Evolutionary conservation across 2,888 invertebrate species (phyloP).

Genomic region (Acronicta psi): DNA sequence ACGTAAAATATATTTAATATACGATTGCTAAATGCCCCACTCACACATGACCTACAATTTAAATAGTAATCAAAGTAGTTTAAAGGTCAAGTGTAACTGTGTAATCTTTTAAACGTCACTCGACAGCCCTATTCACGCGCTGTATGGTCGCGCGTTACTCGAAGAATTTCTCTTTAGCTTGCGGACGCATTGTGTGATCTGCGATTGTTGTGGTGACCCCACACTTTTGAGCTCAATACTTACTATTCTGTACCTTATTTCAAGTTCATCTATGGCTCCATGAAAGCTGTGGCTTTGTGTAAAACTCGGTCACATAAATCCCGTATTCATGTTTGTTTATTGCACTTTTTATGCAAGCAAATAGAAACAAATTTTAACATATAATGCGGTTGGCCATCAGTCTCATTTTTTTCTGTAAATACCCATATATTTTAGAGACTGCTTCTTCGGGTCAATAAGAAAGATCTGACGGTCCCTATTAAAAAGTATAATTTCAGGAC

Average conservation of each 20-base stretch:
- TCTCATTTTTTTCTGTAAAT: too few relatives aligned
- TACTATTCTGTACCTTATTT: conserved; percentile 24
- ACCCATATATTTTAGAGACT: too few relatives aligned
- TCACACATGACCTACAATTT: conserved; percentile 11
- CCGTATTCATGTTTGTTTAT: background rate
- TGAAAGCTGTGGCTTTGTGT: conserved; percentile 3
- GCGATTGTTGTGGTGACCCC: conserved; percentile 22
- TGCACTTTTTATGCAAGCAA: background rate
- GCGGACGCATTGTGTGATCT: conserved; percentile 22
- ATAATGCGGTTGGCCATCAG: too few relatives aligned
- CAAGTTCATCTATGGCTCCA: conserved; percentile 2
- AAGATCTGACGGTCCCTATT: too few relatives aligned
- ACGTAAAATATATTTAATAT: conserved; percentile 1
- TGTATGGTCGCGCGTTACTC: conserved; percentile 7
- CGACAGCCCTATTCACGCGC: conserved; percentile 25
- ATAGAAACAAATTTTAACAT: too few relatives aligned
- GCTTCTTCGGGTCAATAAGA: too few relatives aligned
- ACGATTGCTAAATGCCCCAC: conserved; percentile 9
- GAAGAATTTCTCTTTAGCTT: conserved; percentile 36
- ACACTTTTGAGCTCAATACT: conserved; percentile 12
- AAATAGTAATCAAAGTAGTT: conserved; percentile 13
- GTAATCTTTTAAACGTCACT: conserved; percentile 3
- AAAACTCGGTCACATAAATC: background rate
- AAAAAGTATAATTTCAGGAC: too few relatives aligned
- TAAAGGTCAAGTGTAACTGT: conserved; percentile 27